Percentiles rank a stretch among this genome's conserved stretches.
Conservation (phyloP, 2,888 invertebrate genomes). For the Drosophila anceps region DNA sequence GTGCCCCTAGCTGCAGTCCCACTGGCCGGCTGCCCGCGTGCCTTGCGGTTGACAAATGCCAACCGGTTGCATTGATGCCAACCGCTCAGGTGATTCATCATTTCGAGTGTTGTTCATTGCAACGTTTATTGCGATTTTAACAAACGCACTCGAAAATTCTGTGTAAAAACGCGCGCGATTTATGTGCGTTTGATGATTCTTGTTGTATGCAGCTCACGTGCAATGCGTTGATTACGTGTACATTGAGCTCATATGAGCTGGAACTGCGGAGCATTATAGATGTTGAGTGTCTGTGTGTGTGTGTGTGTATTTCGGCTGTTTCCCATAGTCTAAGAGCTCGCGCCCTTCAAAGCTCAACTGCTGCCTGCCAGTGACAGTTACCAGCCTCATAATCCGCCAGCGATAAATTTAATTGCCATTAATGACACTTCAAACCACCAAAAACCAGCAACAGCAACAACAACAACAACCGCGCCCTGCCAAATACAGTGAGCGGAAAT, state of each 20-base stretch:
- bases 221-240: not conserved
- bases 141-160: conserved; percentile 79
- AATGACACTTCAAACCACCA: conserved; percentile 65
- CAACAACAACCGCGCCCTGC: conserved; percentile 43
- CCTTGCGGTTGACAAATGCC: conserved; percentile 73
- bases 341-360: not conserved
- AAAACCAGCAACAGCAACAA: conserved; percentile 4
- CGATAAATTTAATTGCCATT: conserved; percentile 79
- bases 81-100: conserved; percentile 83
- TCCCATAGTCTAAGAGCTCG: conserved; percentile 12
- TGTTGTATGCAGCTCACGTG: conserved; percentile 28
- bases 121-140: conserved; percentile 84
- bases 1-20: conserved; percentile 39
- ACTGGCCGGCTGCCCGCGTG: conserved; percentile 50
- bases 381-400: conserved; percentile 72
- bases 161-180: conserved; percentile 29
- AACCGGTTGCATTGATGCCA: conserved; percentile 74
- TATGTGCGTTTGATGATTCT: conserved; percentile 22
- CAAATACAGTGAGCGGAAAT: conserved; percentile 67
- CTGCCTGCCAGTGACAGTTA: conserved; percentile 69
- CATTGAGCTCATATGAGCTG: not conserved
- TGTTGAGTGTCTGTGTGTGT: not conserved
- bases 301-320: too few relatives aligned
- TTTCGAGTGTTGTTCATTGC: conserved; percentile 84
- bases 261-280: not conserved